Evolutionary conservation across 2,888 invertebrate genomes (phyloP).

Genomic region (Drosophila percnosoma): DNA sequence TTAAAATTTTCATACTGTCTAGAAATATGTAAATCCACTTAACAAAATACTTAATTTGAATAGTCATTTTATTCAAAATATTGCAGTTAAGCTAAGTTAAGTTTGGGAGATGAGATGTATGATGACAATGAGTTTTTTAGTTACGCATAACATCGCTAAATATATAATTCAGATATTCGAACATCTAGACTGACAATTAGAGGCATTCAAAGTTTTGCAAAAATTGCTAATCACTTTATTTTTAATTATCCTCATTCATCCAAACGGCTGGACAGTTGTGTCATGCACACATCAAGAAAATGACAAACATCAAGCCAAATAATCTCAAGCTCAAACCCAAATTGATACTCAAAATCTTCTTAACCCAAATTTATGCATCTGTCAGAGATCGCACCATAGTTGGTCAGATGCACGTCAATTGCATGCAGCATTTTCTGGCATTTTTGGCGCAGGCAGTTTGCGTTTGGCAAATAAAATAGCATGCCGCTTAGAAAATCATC

Average conservation of each 20-base stretch:
- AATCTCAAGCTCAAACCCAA: constrained; percentile 45
- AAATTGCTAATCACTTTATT: constrained; percentile 50
- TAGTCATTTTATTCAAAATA: not conserved
- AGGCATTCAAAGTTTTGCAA: constrained; percentile 22
- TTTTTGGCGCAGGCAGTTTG: constrained; percentile 34
- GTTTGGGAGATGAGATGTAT: not conserved
- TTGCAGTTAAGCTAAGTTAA: not conserved
- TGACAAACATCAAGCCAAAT: constrained; percentile 72
- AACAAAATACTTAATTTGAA: not conserved
- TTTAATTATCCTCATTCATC: constrained; percentile 56
- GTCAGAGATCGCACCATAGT: constrained; percentile 64
- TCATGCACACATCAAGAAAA: constrained; percentile 60
- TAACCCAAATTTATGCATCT: constrained; percentile 73
- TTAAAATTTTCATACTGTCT: not conserved
- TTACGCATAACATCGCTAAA: not conserved
- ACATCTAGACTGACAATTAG: constrained; percentile 9
- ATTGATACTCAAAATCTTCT: constrained; percentile 66
- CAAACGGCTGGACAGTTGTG: constrained; percentile 23
- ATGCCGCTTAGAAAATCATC: constrained; percentile 36
- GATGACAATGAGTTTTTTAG: not conserved
- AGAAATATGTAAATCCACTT: not conserved
- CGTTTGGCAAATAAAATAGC: constrained; percentile 60
- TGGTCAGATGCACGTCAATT: constrained; percentile 60
- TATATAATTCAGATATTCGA: not conserved
- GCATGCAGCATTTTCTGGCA: constrained; percentile 23